Evolutionary conservation across 2,888 invertebrate species (phyloP), one percentile per base, ranked within the genome.

Genomic region (Galeopsomyia nigrocyanea): DNA sequence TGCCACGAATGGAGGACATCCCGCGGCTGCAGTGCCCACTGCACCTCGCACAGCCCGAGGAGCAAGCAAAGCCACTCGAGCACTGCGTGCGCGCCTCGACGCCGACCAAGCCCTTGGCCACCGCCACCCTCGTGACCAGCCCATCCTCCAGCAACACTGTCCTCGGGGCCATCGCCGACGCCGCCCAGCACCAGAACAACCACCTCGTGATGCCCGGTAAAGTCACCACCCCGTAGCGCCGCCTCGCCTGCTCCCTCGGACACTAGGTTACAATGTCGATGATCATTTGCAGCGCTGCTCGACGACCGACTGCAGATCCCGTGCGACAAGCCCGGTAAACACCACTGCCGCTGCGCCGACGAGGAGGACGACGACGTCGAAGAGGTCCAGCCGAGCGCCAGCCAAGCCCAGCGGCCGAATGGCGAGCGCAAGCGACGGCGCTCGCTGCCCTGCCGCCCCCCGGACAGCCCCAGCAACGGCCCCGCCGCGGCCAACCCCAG

Each of bases 321-420:
- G 0, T 94, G 94, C 86, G 92, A 91, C 78, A 90, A 92, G 78
- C 93, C 90, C 72, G 94, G 93, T 0, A 94, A 93, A 83, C 94
- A 94, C 83, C 92, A 92, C 77, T 94, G 94, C 85, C 91, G 89
- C 68, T 93, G 93, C 81, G 75, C 71, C 68, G 75, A 71, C 17
- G 91, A 92, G 78, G 92, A 92, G 49, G 93, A 93, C 79, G 91
- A 92, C 2, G 72, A 56, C 19, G 39, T 16, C 14, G 46, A 60
- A 17, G 63, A 26, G 16, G 57, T 51, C 7, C 17, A 19, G 26
- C 22, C 60, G 66, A 91, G 39, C 77, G 81, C 2, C 10, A 91
- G 90, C 13, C 80, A 83, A 55, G 85, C 82, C 10, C 82, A 83
- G 6, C 76, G 84, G 70, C 78, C 82, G 5, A 83, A 82, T 75